Evolutionary conservation across 2,888 invertebrate species (phyloP), one percentile per base, ranked within the genome.

Genomic region (Meandrusa payeni): DNA sequence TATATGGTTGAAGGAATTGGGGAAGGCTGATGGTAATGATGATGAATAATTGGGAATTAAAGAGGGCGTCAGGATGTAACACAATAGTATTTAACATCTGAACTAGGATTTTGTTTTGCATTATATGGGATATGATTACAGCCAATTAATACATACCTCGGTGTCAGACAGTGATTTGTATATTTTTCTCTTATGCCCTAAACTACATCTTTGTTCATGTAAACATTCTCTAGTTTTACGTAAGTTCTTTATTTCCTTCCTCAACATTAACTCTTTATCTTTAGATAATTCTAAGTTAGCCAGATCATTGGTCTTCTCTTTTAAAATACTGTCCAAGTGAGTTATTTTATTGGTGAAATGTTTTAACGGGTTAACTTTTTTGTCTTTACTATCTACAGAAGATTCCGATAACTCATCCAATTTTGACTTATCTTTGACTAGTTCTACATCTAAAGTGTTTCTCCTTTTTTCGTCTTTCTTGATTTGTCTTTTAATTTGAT

Each of bases 221-320:
- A 96, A 76, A 57, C 92, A 92, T 61, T 96, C 95, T 36, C 95
- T 89, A 0, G 95, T 94, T 55, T 92, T 91, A 9, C 96, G 88
- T 23, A 96, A 78, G 65, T 94, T 94, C 52, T 93, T 89, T 31
- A 96, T 96, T 82, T 96, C 96, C 55, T 93, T 93, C 11, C 95
- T 88, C 17, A 95, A 63, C 71, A 87, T 70, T 1, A 91, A 82
- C 59, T 93, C 93, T 44, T 92, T 90, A 40, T 91, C 90, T 46
- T 90, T 90, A 2, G 85, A 76, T 44, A 90, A 74, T 37, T 89
- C 89, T 41, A 89, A 82, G 51, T 88, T 90, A 49, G 91, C 91
- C 33, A 93, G 76, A 69, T 92, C 91, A 70, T 90, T 90, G 0
- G 92, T 91, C 63, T 93, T 93, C 57, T 93, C 93, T 58, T 92